Conservation (phyloP, 2,888 invertebrate genomes). For the Cryptus viduatorius region DNA sequence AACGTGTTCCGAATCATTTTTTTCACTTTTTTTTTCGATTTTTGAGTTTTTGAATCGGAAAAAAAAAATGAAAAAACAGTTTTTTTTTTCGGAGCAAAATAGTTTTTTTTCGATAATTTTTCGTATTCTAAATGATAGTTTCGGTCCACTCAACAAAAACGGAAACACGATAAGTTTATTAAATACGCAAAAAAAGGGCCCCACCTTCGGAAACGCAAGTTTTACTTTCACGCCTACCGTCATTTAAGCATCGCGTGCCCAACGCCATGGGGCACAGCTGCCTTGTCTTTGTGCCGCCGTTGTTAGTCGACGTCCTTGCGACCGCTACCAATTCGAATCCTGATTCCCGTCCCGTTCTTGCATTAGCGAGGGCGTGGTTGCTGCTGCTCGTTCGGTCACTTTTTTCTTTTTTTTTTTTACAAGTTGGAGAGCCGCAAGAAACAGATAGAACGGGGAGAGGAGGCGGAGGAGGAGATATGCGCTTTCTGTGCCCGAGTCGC, state of each 20-base stretch:
- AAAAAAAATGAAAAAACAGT: too few relatives aligned
- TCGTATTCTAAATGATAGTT: background rate
- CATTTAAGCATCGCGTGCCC: slow-evolving; percentile 30
- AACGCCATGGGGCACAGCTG: slow-evolving; percentile 32
- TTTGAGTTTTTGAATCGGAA: too few relatives aligned
- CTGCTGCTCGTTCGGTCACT: slow-evolving; percentile 56
- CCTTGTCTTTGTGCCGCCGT: slow-evolving; percentile 68
- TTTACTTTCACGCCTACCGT: slow-evolving; percentile 18
- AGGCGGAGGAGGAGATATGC: slow-evolving; percentile 53
- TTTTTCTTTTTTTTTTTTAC: slow-evolving; percentile 34
- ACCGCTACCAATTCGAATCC: slow-evolving; percentile 78
- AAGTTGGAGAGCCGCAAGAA: slow-evolving; percentile 47
- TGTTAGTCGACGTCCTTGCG: slow-evolving; percentile 82
- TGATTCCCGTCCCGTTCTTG: slow-evolving; percentile 78
- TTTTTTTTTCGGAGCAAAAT: too few relatives aligned
- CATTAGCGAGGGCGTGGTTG: slow-evolving; percentile 83
- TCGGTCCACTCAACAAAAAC: background rate
- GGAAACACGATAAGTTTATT: slow-evolving; percentile 9
- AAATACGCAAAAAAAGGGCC: slow-evolving; percentile 13
- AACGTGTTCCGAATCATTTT: too few relatives aligned
- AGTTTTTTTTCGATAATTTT: too few relatives aligned
- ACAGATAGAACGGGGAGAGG: slow-evolving; percentile 31
- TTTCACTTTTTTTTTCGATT: too few relatives aligned
- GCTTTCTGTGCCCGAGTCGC: slow-evolving; percentile 67
- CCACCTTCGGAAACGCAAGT: background rate